phyloP scores from a whole-genome alignment of 1,140 invertebrate genomes.

The Patella vulgata region DNA sequence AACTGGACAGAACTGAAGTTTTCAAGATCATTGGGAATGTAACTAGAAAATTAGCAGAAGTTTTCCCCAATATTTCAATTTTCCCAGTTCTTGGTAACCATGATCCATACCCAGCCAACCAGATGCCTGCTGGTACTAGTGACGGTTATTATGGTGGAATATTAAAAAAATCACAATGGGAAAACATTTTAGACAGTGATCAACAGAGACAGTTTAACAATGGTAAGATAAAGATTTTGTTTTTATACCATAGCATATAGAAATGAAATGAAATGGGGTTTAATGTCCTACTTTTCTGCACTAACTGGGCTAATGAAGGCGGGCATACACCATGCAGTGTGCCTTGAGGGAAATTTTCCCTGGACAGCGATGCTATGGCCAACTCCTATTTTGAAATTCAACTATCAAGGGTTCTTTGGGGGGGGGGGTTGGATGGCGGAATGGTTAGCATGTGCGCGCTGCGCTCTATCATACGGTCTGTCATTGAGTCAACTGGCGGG shows the following conservation, averaged over 20 bases:
- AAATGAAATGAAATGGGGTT: too few species aligned
- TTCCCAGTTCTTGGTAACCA: conserved; percentile 68
- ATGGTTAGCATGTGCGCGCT: too few species aligned
- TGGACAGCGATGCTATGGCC: too few species aligned
- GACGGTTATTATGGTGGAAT: conserved; percentile 56
- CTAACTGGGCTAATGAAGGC: too few species aligned
- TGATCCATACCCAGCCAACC: conserved; percentile 59
- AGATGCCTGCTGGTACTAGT: conserved; percentile 32
- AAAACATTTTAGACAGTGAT: conserved; percentile 26
- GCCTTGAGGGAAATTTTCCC: too few species aligned
- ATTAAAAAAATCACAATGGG: conserved; percentile 55
- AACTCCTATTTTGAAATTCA: too few species aligned
- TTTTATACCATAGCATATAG: neutral
- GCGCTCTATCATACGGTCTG: too few species aligned
- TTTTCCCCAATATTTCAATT: conserved; percentile 59
- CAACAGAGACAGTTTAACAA: conserved; percentile 37
- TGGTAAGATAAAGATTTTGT: conserved; percentile 23
- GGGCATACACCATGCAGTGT: too few species aligned
- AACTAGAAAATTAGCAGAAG: conserved; percentile 46
- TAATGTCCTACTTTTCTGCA: too few species aligned
- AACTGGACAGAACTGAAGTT: conserved; percentile 45
- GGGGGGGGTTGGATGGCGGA: too few species aligned
- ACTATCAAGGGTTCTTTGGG: too few species aligned
- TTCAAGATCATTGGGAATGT: conserved; percentile 54
- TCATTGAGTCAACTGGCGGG: too few species aligned